Base-by-base conservation (phyloP, 2,888 invertebrate species). In the Myopa tessellatipennis region DNA sequence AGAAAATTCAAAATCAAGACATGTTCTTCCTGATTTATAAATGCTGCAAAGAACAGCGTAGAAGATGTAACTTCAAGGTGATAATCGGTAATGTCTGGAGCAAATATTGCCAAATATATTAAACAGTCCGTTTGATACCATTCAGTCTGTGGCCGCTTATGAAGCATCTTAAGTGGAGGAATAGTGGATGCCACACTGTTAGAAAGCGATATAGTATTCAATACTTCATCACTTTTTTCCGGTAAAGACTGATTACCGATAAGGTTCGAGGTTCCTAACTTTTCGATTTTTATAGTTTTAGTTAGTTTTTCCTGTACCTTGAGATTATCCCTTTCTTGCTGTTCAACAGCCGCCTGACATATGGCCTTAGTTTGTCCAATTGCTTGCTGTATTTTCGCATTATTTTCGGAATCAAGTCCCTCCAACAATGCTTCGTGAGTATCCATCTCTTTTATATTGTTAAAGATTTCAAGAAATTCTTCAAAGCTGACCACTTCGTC, bases 121-220 rank as follows among this genome's bases (percentile, higher is more conserved):
- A 85, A 76, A 52, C 79, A 83, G 79, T 85, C 83, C 16, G 85
- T 83, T 77, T 86, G 83, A 60, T 84, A 83, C 86, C 86, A 86
- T 36, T 80, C 80, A 58, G 84, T 84, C 14, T 74, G 68, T 16
- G 86, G 86, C 14, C 82, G 82, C 79, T 84, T 84, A 73, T 83
- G 73, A 14, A 82, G 78, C 4, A 80, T 52, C 67, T 76, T 82
- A 5, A 85, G 70, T 6, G 79, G 60, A 5, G 84, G 84, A 34
- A 74, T 74, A 8, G 18, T 26, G 34, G 34, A 63, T 63, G 34
- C 61, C 12, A 26, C 5, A 10, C 61, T 65, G 4, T 16, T 10
- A 38, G 65, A 65, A 65, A 38, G 36, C 12, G 14, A 38, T 5
- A 10, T 14, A 3, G 65, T 12, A 12, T 34, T 65, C 8, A 65